Evolutionary conservation across 1,140 invertebrate species (phyloP), one percentile per base, ranked within the genome.

Genomic region (Manduca sexta): DNA sequence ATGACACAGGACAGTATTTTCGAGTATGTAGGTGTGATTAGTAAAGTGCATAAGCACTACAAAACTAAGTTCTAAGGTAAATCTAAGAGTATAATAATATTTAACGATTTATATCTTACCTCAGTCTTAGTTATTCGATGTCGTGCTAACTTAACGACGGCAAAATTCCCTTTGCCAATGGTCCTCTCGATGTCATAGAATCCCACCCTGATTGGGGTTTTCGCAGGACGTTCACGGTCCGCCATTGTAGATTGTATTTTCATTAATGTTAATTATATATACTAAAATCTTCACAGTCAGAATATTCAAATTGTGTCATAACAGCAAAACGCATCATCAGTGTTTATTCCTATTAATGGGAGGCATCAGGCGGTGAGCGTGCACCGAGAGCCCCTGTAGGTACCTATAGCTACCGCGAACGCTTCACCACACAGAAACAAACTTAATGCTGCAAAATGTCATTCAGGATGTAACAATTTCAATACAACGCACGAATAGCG

Each of bases 101-200:
- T 21, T 3, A 21, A 3, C 7, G 21, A 21, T 21, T 21, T 1
- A 35, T 35, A 35, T 43, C 69, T 74, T 74, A 98, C 97, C 95
- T 99, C 97, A 72, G 96, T 96, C 91, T 98, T 98, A 53, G 97
- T 99, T 84, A 99, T 95, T 81, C 96, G 92, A 89, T 99, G 98
- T 84, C 94, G 93, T 65, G 97, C 98, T 86, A 98, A 90, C 90
- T 99, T 99, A 58, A 99, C 98, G 71, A 99, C 95, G 50, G 98
- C 97, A 89, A 99, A 99, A 89, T 99, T 99, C 51, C 98, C 98
- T 88, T 98, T 99, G 66, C 98, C 95, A 72, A 99, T 98, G 51
- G 97, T 99, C 74, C 93, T 91, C 77, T 97, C 95, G 70, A 99
- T 93, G 86, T 98, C 95, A 84, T 99, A 99, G 90, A 97, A 97